phyloP scores from a whole-genome alignment of 2,113 vertebrate species.

The Cervus canadensis region DNA sequence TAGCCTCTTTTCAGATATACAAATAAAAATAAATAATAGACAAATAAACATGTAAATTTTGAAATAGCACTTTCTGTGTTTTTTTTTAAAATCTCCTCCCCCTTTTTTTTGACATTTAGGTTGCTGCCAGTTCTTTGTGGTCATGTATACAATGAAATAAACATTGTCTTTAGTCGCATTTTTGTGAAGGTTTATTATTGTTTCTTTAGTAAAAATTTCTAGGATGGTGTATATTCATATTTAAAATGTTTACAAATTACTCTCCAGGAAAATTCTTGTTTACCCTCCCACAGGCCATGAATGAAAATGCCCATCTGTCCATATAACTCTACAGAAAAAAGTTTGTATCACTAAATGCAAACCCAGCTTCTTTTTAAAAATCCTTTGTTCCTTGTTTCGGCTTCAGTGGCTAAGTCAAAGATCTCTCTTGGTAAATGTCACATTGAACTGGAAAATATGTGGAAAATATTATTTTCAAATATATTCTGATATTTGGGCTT shows the following conservation, averaged over 20 bases:
- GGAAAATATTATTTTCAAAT: not conserved
- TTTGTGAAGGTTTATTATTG: not conserved
- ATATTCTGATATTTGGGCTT: not conserved
- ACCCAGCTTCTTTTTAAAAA: not conserved
- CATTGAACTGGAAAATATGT: not conserved
- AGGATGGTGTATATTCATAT: not conserved
- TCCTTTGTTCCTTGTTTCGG: not conserved
- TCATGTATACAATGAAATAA: not conserved
- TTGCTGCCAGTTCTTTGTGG: not conserved
- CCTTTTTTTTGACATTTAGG: not conserved
- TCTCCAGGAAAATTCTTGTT: not conserved
- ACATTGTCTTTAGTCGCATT: not conserved
- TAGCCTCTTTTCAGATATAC: not conserved
- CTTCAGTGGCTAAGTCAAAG: not conserved
- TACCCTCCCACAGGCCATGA: rapidly evolving
- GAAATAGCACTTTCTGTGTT: not conserved
- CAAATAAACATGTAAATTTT: not conserved
- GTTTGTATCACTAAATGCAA: not conserved
- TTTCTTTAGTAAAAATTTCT: not conserved
- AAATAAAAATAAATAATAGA: not conserved
- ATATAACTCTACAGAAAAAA: not conserved
- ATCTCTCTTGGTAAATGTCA: not conserved
- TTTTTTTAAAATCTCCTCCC: not conserved
- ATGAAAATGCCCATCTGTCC: not conserved
- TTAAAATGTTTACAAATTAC: not conserved